Evolutionary conservation across 2,797 vertebrate species (phyloP), one percentile per base, ranked within the genome.

Genomic region (Sebastes dallii): DNA sequence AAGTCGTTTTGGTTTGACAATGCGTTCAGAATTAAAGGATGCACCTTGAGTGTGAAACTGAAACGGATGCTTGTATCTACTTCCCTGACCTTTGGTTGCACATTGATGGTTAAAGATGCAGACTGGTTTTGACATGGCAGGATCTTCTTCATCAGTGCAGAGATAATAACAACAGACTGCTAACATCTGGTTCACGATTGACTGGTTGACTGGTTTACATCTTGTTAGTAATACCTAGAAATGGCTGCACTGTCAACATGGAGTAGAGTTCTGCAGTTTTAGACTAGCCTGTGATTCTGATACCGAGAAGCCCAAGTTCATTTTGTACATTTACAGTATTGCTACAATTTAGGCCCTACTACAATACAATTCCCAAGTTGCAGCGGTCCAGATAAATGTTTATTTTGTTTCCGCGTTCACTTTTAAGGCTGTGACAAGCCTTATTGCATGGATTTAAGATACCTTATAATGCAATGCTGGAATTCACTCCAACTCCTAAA

Each of bases 401-500:
- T 55, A 39, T 61, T 67, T 68, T 60, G 39, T 56, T 70, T 72
- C 36, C 6, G 16, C 27, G 2, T 59, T 78, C 8, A 34, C 16
- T 75, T 55, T 69, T 65, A 46, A 50, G 29, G 20, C 36, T 0
- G 34, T 22, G 66, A 27, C 58, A 11, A 65, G 59, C 27, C n/a
- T 32, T 34, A 24, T 29, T 67, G 25, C 22, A 29, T 61, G 8
- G 5, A 61, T 82, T 58, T 58, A 42, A 66, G 22, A 74, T 16
- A n/a, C 13, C 36, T 68, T 75, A 59, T 65, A 65, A 56, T 34
- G 11, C 30, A 80, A 13, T 66, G 59, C 16, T 29, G 50, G 11
- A 70, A 75, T 81, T 79, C 29, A 34, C 36, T 77, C 54, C 20
- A 60, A 50, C 27, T 62, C 56, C 25, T 46, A 64, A 78, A 56